A percentile compares a stretch with the other conserved stretches of the same genome.
phyloP scores from a whole-genome alignment of 2,797 vertebrate species.

The Sebastes reedi region DNA sequence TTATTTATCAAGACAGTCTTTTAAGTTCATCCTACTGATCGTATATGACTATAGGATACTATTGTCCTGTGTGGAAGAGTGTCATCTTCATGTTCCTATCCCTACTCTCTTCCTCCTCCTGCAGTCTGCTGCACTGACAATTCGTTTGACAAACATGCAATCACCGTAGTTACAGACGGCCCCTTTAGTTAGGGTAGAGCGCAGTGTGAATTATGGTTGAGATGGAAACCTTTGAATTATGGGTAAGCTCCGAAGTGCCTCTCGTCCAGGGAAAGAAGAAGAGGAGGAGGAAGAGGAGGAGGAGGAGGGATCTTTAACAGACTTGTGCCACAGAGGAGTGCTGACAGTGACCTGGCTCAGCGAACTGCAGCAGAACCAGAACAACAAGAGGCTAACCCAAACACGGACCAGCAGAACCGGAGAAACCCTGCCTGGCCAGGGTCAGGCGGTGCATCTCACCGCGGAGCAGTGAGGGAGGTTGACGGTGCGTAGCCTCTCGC shows the following conservation, averaged over 20 bases:
- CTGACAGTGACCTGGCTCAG: conserved; percentile 70
- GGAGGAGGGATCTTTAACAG: conserved; percentile 63
- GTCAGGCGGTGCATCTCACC: conserved; percentile 65
- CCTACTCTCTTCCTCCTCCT: conserved; percentile 56
- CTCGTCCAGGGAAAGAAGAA: conserved; percentile 71
- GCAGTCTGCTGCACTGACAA: conserved; percentile 71
- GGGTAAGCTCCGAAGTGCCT: conserved; percentile 76
- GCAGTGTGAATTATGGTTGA: conserved; percentile 82
- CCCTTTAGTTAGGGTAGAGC: conserved; percentile 79
- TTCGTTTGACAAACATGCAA: conserved; percentile 83
- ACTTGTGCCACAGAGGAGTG: conserved; percentile 68
- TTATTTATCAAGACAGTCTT: conserved; percentile 15
- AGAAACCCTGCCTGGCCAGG: conserved; percentile 58
- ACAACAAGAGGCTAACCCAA: conserved; percentile 76
- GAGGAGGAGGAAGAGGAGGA: conserved; percentile 48
- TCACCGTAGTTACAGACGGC: conserved; percentile 79
- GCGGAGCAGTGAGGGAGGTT: conserved; percentile 56
- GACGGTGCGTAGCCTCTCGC: conserved; percentile 60
- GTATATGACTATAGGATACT: conserved; percentile 36
- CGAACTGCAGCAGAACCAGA: conserved; percentile 70
- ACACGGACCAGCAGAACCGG: conserved; percentile 61
- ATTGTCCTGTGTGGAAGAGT: conserved; percentile 49
- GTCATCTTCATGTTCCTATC: conserved; percentile 69
- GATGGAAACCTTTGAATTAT: conserved; percentile 84
- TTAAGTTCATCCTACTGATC: conserved; percentile 19